A percentile compares a stretch with the other conserved stretches of the same genome.
Conservation (phyloP, 2,888 invertebrate species). For the Dicranocentrus wangi region DNA sequence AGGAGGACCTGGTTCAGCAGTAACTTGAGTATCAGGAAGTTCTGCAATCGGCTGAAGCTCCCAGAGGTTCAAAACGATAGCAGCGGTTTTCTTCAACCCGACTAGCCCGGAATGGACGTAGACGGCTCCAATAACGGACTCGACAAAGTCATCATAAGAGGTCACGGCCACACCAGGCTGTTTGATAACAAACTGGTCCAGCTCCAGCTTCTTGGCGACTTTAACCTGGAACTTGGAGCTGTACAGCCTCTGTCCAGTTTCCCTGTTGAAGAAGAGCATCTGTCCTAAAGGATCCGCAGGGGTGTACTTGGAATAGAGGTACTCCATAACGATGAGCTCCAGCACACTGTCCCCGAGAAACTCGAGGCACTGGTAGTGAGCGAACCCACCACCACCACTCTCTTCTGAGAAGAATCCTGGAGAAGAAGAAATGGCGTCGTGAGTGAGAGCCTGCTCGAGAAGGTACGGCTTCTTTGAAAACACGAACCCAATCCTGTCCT, state of each 20-base stretch:
- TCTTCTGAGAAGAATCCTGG: too few species aligned
- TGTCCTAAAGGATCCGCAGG: constrained; percentile 41
- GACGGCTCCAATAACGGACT: constrained; percentile 19
- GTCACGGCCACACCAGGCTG: neutral
- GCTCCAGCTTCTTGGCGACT: constrained; percentile 22
- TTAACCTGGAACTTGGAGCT: constrained; percentile 38
- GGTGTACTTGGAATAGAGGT: constrained; percentile 24
- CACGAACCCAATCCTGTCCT: constrained; percentile 22
- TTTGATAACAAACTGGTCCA: constrained; percentile 32
- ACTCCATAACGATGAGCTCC: constrained; percentile 39
- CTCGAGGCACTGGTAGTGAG: constrained; percentile 30
- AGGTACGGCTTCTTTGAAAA: constrained; percentile 30
- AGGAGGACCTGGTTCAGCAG: too few species aligned
- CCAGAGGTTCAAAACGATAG: constrained; percentile 25
- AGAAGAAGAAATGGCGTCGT: constrained; percentile 21
- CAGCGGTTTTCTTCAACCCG: neutral
- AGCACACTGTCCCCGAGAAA: constrained; percentile 41
- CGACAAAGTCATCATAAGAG: constrained; percentile 36
- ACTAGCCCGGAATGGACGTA: constrained; percentile 1
- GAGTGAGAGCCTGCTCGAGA: constrained; percentile 39
- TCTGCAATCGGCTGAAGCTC: constrained; percentile 16
- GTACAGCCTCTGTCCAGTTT: constrained; percentile 38
- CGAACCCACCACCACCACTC: constrained; percentile 12
- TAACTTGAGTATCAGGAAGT: neutral
- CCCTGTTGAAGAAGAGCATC: constrained; percentile 36